Conservation (phyloP, 2,113 vertebrate genomes). For the Ursus arctos region DNA sequence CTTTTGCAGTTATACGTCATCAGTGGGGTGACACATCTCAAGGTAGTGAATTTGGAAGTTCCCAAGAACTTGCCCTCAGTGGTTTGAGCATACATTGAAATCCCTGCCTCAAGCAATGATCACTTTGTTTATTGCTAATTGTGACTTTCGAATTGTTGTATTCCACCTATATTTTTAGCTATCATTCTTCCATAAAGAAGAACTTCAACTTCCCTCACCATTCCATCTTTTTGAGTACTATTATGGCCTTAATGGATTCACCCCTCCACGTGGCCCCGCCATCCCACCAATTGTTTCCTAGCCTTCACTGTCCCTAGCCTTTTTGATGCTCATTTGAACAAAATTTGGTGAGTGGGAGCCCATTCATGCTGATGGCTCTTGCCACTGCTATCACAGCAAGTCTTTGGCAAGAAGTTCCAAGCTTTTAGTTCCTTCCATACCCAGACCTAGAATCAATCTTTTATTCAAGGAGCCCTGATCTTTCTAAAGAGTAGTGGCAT, state of each 20-base stretch:
- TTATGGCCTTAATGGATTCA: background rate
- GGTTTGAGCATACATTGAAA: background rate
- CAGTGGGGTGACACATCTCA: background rate
- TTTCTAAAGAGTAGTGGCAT: background rate
- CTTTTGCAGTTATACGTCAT: background rate
- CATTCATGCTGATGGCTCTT: background rate
- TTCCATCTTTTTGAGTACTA: background rate
- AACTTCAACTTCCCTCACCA: background rate
- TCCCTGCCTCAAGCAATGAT: background rate
- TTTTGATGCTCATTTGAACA: background rate
- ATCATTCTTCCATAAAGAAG: background rate
- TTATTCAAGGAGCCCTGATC: background rate
- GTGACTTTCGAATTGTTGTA: background rate
- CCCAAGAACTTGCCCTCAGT: background rate
- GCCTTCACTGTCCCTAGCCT: background rate
- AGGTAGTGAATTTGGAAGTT: background rate
- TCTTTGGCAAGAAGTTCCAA: background rate
- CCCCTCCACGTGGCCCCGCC: no score
- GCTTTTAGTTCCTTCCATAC: background rate
- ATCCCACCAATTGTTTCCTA: background rate
- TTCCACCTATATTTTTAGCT: background rate
- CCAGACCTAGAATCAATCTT: background rate
- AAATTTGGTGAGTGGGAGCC: background rate
- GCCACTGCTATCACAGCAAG: background rate
- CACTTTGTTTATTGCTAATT: background rate